Percentiles rank a stretch among this genome's conserved stretches.
Evolutionary conservation across 2,113 vertebrate genomes (phyloP).

Genomic region (Charina bottae): DNA sequence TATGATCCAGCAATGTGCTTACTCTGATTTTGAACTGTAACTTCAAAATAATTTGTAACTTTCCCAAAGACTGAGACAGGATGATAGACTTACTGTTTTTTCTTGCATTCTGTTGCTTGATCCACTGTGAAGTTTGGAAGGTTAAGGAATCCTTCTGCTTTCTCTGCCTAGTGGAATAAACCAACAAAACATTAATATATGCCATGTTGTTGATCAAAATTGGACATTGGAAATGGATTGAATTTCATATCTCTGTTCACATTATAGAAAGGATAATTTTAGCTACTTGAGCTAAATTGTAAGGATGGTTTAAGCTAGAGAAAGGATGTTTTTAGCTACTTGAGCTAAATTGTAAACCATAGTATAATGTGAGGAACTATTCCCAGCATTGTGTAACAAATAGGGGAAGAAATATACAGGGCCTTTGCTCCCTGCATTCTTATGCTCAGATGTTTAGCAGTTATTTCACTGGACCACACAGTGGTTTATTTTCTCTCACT

Average conservation of each 20-base stretch:
- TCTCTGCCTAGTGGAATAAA: slow-evolving; percentile 85
- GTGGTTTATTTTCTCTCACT: neutral
- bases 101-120: slow-evolving; percentile 93
- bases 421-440: neutral
- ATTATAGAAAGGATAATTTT: slow-evolving; percentile 42
- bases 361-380: neutral
- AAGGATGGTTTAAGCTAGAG: neutral
- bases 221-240: slow-evolving; percentile 4
- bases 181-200: slow-evolving; percentile 16
- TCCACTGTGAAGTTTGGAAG: slow-evolving; percentile 92
- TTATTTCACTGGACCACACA: neutral
- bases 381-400: neutral
- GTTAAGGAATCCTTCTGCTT: slow-evolving; percentile 94
- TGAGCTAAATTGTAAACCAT: slow-evolving; percentile 32
- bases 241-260: slow-evolving; percentile 42
- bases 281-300: slow-evolving; percentile 44
- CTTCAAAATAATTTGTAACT: neutral
- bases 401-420: neutral
- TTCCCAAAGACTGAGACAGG: neutral
- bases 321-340: slow-evolving; percentile 49
- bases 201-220: neutral
- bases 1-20: neutral
- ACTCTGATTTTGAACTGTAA: neutral
- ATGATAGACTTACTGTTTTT: slow-evolving; percentile 89
- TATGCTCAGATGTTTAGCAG: neutral